A percentile compares a stretch with the other conserved stretches of the same genome.
Evolutionary conservation across 2,888 invertebrate genomes (phyloP).

Genomic region (Physocephala rufipes): DNA sequence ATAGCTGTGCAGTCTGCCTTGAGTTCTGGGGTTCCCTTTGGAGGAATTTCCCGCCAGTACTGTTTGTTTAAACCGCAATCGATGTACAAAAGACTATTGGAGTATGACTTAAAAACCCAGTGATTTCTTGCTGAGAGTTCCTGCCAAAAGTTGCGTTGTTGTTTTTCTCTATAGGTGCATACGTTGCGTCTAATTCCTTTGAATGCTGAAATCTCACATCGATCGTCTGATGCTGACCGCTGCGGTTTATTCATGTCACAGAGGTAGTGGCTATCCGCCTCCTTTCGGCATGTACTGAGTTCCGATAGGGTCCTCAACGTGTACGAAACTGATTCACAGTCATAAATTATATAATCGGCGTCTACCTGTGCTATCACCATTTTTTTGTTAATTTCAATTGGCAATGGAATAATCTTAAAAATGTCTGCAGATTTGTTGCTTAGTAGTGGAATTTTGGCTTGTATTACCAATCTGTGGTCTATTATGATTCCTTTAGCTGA

Average conservation of each 20-base stretch:
- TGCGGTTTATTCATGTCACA: neutral
- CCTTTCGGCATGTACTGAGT: neutral
- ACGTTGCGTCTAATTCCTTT: neutral
- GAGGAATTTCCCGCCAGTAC: conserved; percentile 9
- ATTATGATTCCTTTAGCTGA: conserved; percentile 25
- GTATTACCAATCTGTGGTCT: conserved; percentile 24
- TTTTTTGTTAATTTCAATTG: neutral
- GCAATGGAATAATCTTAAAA: neutral
- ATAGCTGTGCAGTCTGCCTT: conserved; percentile 2
- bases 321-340: neutral
- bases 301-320: neutral
- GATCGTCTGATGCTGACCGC: neutral
- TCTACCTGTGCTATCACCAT: neutral
- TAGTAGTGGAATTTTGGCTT: conserved; percentile 23
- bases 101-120: neutral
- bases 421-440: conserved; percentile 22
- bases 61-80: conserved; percentile 4
- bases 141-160: neutral
- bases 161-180: neutral
- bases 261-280: neutral
- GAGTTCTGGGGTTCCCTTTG: neutral
- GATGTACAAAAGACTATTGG: too few species aligned
- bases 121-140: neutral
- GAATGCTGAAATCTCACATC: conserved; percentile 3
- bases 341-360: neutral